Conservation (phyloP, 2,797 vertebrate species). For the Echiichthys vipera region DNA sequence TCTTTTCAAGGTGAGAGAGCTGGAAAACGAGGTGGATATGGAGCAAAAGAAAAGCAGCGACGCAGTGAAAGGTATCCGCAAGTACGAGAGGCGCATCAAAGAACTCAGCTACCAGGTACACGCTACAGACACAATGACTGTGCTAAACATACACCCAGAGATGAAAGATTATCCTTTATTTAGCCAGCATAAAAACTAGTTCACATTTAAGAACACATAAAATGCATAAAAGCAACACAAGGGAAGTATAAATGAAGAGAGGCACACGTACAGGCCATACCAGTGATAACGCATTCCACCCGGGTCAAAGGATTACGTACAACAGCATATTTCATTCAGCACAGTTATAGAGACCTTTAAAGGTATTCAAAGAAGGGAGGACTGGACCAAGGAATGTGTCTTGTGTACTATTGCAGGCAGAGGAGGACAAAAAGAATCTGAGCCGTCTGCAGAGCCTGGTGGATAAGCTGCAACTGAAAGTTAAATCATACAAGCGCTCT, state of each 20-base stretch:
- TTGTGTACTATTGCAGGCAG: conserved; percentile 61
- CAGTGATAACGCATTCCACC: too few species aligned
- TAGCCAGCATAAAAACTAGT: too few species aligned
- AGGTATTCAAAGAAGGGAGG: too few species aligned
- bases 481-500: conserved; percentile 79
- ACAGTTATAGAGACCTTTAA: too few species aligned
- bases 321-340: too few species aligned
- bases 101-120: conserved; percentile 92
- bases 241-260: too few species aligned
- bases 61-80: conserved; percentile 90
- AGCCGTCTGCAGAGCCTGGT: conserved; percentile 81
- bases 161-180: not conserved
- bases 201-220: too few species aligned
- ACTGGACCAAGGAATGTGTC: not conserved
- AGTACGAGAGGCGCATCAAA: conserved; percentile 92
- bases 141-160: not conserved
- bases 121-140: not conserved
- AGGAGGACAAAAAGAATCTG: conserved; percentile 83
- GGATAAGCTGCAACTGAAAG: conserved; percentile 82
- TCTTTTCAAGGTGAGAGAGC: conserved; percentile 86
- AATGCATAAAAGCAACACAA: too few species aligned
- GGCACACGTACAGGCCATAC: too few species aligned
- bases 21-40: conserved; percentile 88
- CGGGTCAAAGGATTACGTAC: too few species aligned
- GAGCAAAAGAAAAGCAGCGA: conserved; percentile 90